Percentiles rank a stretch among this genome's conserved stretches.
Conservation (phyloP, 1,140 invertebrate genomes). For the Trichonephila clavata region DNA sequence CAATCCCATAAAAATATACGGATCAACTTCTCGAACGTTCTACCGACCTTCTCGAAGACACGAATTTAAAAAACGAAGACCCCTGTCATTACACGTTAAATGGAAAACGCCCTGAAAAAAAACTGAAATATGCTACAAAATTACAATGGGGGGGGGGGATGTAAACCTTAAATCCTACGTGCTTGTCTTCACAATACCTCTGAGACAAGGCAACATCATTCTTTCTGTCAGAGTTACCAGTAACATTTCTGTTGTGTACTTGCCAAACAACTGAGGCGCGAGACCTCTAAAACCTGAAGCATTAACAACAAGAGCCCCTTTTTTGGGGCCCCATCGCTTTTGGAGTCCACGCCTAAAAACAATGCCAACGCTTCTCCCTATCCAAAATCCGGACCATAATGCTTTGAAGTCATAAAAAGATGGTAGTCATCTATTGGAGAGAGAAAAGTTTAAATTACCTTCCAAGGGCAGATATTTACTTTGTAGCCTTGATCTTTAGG, state of each 20-base stretch:
- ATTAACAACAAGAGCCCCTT: background rate
- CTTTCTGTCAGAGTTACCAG: background rate
- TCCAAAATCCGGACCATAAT: constrained; percentile 57
- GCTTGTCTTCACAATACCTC: background rate
- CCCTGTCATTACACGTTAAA: background rate
- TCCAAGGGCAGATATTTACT: constrained; percentile 70
- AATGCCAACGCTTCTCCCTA: background rate
- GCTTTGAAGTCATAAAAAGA: constrained; percentile 61
- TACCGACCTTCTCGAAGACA: constrained; percentile 14
- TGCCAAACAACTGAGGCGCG: background rate
- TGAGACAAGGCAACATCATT: background rate
- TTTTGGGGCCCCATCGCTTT: constrained; percentile 1
- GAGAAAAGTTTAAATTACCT: constrained; percentile 64
- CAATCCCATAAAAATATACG: too few relatives aligned
- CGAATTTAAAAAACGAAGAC: background rate
- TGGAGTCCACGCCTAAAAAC: constrained; percentile 68
- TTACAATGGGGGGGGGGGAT: background rate
- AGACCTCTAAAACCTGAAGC: background rate
- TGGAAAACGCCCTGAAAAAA: background rate
- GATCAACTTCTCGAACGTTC: background rate
- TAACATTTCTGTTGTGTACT: background rate
- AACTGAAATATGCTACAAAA: constrained; percentile 1
- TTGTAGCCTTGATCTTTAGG: constrained; percentile 62
- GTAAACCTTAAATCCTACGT: background rate
- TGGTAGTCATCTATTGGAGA: constrained; percentile 9